phyloP scores from a whole-genome alignment of 2,888 invertebrate species.

The Seladonia tumulorum region DNA sequence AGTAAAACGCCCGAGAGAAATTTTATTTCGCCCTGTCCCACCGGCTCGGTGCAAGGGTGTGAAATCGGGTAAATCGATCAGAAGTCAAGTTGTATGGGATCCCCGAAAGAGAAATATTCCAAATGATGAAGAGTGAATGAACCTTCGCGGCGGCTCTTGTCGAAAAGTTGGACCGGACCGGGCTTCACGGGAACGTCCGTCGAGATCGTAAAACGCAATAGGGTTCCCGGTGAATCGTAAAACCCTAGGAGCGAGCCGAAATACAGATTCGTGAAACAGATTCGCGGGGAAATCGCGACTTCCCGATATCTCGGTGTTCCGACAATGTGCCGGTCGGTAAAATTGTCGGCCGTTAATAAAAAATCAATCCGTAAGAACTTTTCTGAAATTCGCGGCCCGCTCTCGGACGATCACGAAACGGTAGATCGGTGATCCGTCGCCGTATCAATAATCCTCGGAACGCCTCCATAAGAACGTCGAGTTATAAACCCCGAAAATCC shows the following conservation, averaged over 20 bases:
- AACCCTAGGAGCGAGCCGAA: not conserved
- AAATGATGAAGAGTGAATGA: not conserved
- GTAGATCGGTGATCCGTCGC: conserved; percentile 24
- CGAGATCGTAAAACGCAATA: not conserved
- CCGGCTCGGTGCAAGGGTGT: not conserved
- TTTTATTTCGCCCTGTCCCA: not conserved
- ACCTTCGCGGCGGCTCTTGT: not conserved
- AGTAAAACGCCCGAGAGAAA: not conserved
- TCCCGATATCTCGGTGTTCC: not conserved
- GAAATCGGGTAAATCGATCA: not conserved
- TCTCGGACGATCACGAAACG: not conserved
- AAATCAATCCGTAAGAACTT: conserved; percentile 22
- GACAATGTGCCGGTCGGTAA: not conserved
- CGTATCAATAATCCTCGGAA: conserved; percentile 40
- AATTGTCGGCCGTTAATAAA: conserved; percentile 22
- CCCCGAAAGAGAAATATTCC: not conserved
- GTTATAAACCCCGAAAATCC: conserved; percentile 44
- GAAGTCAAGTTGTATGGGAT: not conserved
- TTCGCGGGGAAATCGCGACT: not conserved
- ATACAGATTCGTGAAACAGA: conserved; percentile 1
- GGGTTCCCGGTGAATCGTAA: not conserved
- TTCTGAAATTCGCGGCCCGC: not conserved
- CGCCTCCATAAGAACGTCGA: conserved; percentile 28
- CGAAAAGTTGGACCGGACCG: not conserved
- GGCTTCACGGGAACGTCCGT: not conserved